Evolutionary conservation across 2,888 invertebrate species (phyloP).

Genomic region (Stenodera caucasica): DNA sequence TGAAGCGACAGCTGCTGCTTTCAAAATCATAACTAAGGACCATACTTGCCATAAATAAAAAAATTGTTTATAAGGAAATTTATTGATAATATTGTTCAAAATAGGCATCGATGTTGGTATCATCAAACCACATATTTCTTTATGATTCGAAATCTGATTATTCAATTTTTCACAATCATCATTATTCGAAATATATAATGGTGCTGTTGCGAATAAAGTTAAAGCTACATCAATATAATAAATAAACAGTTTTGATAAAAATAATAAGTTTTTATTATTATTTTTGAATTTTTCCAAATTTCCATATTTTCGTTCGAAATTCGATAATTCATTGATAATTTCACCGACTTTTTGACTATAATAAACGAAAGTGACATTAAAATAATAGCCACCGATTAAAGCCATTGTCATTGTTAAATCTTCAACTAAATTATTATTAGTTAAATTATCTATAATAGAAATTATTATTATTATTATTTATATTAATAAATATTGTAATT

Average conservation of each 20-base stretch:
- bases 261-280: conserved; percentile 7
- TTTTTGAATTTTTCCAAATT: conserved; percentile 12
- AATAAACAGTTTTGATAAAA: conserved; percentile 10
- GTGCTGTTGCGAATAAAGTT: not conserved
- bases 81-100: conserved; percentile 16
- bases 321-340: conserved; percentile 13
- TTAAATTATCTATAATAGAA: conserved; percentile 10
- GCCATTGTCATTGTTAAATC: conserved; percentile 14
- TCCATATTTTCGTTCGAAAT: conserved; percentile 11
- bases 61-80: conserved; percentile 12
- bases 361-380: conserved; percentile 10
- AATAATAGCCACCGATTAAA: conserved; percentile 18
- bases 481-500: not conserved
- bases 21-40: conserved; percentile 11
- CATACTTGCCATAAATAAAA: conserved; percentile 16
- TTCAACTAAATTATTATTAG: conserved; percentile 13
- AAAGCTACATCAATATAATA: conserved; percentile 11
- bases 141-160: not conserved
- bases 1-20: conserved; percentile 10
- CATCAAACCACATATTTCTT: conserved; percentile 19
- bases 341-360: conserved; percentile 11
- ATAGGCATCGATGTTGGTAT: conserved; percentile 18
- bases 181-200: not conserved
- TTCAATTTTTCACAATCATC: conserved; percentile 14
- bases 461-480: no score